Evolutionary conservation across 2,888 invertebrate species (phyloP).

Genomic region (Stenolophus ochropezus): DNA sequence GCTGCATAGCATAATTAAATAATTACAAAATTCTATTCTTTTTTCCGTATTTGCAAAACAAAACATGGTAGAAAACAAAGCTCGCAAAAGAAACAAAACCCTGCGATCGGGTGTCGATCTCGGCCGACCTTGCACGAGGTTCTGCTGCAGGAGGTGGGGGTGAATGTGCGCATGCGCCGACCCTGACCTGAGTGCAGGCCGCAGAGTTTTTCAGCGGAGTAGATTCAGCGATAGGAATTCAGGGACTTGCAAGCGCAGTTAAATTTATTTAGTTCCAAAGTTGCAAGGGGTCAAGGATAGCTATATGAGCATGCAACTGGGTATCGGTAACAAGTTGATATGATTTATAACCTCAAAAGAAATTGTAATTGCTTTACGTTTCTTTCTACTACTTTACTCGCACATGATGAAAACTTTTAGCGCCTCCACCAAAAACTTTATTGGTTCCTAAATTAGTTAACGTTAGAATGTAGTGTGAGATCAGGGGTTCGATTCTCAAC

Average conservation of each 20-base stretch:
- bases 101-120: not conserved
- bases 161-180: not conserved
- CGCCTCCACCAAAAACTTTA: too few species aligned
- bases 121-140: constrained; percentile 21
- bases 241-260: not conserved
- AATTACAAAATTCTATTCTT: not conserved
- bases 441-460: too few species aligned
- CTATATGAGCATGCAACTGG: not conserved
- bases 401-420: not conserved
- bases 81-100: constrained; percentile 24
- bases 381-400: not conserved
- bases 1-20: not conserved
- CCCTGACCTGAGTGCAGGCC: constrained; percentile 12
- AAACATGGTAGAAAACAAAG: not conserved
- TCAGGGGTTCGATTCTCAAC: too few species aligned
- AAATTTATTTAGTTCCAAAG: constrained; percentile 7
- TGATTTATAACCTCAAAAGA: not conserved
- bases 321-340: not conserved
- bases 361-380: not conserved
- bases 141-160: not conserved
- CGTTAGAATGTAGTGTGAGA: too few species aligned
- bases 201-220: not conserved
- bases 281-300: not conserved
- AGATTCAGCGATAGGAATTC: not conserved
- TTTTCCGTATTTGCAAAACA: not conserved